Evolutionary conservation across 2,797 vertebrate species (phyloP).

Genomic region (Gorsachius magnificus): DNA sequence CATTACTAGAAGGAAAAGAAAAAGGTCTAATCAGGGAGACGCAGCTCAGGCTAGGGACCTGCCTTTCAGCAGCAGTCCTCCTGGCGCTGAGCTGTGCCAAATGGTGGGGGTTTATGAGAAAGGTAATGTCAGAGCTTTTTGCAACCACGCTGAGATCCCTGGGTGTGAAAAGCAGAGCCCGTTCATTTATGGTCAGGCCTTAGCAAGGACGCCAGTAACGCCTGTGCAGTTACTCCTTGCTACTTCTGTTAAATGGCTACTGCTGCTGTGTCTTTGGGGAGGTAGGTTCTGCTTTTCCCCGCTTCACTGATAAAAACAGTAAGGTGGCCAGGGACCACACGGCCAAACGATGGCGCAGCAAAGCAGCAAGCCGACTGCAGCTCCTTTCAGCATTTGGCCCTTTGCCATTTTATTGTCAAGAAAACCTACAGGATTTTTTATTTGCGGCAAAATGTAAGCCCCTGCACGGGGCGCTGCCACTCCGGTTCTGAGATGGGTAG

Average conservation of each 20-base stretch:
- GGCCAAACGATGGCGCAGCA: not conserved
- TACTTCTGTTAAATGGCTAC: not conserved
- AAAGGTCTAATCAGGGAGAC: not conserved
- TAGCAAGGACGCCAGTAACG: not conserved
- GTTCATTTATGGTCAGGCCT: not conserved
- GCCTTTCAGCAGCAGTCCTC: not conserved
- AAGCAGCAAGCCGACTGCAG: not conserved
- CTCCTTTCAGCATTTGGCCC: not conserved
- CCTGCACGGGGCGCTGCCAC: rapidly evolving
- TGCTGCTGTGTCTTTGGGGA: not conserved
- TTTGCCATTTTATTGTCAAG: not conserved
- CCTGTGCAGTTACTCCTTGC: not conserved
- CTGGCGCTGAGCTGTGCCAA: not conserved
- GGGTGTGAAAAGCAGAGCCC: not conserved
- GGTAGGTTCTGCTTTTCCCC: not conserved
- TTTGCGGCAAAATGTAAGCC: not conserved
- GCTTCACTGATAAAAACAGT: not conserved
- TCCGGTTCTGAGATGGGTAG: not conserved
- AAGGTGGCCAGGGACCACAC: not conserved
- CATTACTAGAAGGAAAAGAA: not conserved
- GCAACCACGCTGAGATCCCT: not conserved
- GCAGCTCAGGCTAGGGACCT: not conserved
- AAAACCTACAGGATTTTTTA: not conserved
- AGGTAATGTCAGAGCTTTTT: not conserved
- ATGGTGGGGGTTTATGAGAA: not conserved